A percentile compares a stretch with the other conserved stretches of the same genome.
These are phyloP conservation scores for Micromussa lordhowensis DNA, from an alignment of 92 coral and sea anemone species.

Conservation along the genomic window DNA sequence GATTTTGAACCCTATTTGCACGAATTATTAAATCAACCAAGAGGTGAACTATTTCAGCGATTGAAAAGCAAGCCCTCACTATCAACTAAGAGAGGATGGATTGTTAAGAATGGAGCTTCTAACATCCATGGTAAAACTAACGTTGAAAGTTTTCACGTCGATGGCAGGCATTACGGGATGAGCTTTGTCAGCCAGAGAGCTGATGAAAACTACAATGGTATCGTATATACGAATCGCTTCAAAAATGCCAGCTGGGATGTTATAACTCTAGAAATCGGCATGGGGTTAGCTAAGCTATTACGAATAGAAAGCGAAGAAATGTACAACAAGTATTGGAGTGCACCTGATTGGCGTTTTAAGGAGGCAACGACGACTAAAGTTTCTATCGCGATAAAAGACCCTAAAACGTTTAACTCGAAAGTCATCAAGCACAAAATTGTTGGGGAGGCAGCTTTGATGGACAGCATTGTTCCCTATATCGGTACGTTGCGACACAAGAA, in stretches of 20 bases:
- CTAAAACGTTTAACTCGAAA: not conserved
- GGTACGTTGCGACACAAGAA: not conserved
- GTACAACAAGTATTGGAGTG: not conserved
- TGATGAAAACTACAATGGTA: not conserved
- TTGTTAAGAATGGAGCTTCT: not conserved
- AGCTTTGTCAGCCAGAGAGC: not conserved
- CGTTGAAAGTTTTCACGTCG: not conserved
- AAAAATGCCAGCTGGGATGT: not conserved
- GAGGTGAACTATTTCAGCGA: not conserved
- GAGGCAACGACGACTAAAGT: not conserved
- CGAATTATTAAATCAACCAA: not conserved
- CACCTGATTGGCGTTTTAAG: not conserved
- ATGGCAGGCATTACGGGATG: not conserved
- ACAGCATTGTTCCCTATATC: not conserved
- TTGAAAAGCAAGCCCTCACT: not conserved
- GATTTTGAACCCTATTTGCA: slow-evolving; percentile 2
- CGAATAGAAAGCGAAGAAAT: not conserved
- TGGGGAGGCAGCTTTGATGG: not conserved
- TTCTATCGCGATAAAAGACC: not conserved
- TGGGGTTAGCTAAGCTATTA: not conserved
- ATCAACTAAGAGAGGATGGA: not conserved
- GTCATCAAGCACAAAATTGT: not conserved
- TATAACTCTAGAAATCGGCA: not conserved
- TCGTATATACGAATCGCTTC: not conserved
- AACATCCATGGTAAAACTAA: not conserved